These are phyloP conservation scores for Catostylus mosaicus DNA, from an alignment of 30 jellyfish, hydroid and myxozoan species.

Conservation along the genomic window DNA sequence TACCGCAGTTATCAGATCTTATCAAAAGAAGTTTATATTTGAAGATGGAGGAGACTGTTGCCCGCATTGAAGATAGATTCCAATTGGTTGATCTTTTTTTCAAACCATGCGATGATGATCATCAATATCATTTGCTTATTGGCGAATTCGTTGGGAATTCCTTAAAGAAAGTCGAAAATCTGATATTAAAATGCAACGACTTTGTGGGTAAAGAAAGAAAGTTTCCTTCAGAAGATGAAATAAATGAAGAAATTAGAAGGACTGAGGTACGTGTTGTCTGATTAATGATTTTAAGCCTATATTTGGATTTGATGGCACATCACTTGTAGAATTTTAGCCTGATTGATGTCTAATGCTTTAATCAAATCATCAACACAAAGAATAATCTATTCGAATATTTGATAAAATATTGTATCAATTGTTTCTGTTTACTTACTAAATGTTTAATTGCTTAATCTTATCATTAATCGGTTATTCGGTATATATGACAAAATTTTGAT, in stretches of 20 bases:
- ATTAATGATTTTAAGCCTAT: not conserved
- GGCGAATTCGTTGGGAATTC: slow-evolving; percentile 9
- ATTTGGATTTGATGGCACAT: not conserved
- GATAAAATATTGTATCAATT: no score
- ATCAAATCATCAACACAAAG: no score
- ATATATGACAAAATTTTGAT: no score
- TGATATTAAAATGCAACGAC: slow-evolving; percentile 7
- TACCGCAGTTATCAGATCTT: slow-evolving; percentile 23
- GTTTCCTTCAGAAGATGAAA: slow-evolving; percentile 6
- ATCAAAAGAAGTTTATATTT: not conserved
- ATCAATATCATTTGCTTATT: slow-evolving; percentile 28
- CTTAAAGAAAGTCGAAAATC: slow-evolving; percentile 2
- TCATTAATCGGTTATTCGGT: no score
- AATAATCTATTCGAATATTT: no score
- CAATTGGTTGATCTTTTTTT: slow-evolving; percentile 37
- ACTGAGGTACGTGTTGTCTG: slow-evolving; percentile 27
- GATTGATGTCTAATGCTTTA: no score
- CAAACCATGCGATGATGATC: slow-evolving; percentile 58
- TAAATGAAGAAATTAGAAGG: slow-evolving; percentile 1
- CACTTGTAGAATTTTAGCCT: not conserved
- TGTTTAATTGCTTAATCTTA: no score
- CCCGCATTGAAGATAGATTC: slow-evolving; percentile 41
- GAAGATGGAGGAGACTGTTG: slow-evolving; percentile 23
- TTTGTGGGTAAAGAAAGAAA: not conserved
- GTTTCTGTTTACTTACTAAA: no score